Evolutionary conservation across 2,113 vertebrate species (phyloP), one percentile per base, ranked within the genome.

Genomic region (Chinchilla lanigera): DNA sequence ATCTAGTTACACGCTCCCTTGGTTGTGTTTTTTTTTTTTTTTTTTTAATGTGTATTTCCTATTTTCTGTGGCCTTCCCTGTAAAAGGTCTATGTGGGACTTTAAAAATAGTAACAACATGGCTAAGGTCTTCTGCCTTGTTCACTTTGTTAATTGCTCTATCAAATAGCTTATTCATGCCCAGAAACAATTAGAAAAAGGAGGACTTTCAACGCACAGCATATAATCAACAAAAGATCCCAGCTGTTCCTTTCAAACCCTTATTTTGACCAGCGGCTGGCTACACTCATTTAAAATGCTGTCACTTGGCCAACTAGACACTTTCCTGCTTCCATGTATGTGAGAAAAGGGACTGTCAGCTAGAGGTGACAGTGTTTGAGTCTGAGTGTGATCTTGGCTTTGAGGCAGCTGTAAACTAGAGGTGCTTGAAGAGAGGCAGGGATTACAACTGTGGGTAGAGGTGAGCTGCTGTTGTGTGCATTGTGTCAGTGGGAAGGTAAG

Each of bases 241-340:
- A 93, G 82, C 50, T 97, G 97, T 77, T 90, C 24, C 96, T 80
- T 95, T 95, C 85, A 85, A 54, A 92, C 33, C 84, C 41, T 50
- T 69, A 44, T 94, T 95, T 73, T 98, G 96, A 78, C 26, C 1
- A 56, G 24, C 87, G 83, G 41, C 81, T 94, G 75, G 82, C 71
- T 33, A 75, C 73, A 94, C 69, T 65, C 0, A 54, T 24, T 93
- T 94, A 90, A 16, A 97, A 80, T 86, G 75, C 91, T 97, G 96
- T 95, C 41, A 0, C 88, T 94, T 94, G 60, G 96, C 97, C 97
- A 95, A 24, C 47, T 98, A 97, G 84, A 95, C 93, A 63, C 75
- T 93, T 67, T 82, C 35, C 73, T 91, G 78, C 50, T 89, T 69
- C 82, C 60, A 1, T 35, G 47, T 77, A 7, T 33, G 2, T 38